These are phyloP conservation scores for Pituophis catenifer DNA, from an alignment of 2,113 vertebrate species.

Conservation along the genomic window DNA sequence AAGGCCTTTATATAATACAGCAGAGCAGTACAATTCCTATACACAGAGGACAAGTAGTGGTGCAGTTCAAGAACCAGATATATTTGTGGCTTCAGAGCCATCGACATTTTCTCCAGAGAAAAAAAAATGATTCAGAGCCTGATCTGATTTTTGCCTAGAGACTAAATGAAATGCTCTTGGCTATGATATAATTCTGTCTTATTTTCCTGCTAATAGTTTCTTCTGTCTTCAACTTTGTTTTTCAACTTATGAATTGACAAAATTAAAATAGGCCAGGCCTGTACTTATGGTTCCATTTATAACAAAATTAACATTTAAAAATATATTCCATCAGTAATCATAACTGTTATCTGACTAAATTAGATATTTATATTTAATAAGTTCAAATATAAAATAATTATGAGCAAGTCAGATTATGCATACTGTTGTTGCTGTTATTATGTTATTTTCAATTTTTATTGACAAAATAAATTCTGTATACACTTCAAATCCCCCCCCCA, in stretches of 20 bases:
- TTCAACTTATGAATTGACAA: neutral
- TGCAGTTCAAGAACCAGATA: neutral
- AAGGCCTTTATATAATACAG: neutral
- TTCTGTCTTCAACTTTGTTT: neutral
- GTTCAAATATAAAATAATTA: neutral
- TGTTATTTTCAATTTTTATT: neutral
- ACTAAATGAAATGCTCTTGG: neutral
- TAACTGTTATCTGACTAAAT: neutral
- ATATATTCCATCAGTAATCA: neutral
- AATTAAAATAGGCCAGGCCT: neutral
- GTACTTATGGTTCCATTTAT: neutral
- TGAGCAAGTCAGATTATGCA: neutral
- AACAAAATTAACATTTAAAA: neutral
- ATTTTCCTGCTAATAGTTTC: neutral
- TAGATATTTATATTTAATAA: neutral
- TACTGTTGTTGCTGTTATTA: neutral
- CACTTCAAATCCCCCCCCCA: neutral
- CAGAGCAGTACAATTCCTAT: neutral
- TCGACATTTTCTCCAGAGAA: neutral
- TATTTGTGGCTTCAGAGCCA: neutral
- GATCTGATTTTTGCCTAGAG: neutral
- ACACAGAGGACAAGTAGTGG: neutral
- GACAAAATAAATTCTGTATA: neutral
- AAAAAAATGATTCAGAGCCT: neutral
- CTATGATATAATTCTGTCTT: neutral